Evolutionary conservation across 2,113 vertebrate species (phyloP).

Genomic region (Ciconia stormi): DNA sequence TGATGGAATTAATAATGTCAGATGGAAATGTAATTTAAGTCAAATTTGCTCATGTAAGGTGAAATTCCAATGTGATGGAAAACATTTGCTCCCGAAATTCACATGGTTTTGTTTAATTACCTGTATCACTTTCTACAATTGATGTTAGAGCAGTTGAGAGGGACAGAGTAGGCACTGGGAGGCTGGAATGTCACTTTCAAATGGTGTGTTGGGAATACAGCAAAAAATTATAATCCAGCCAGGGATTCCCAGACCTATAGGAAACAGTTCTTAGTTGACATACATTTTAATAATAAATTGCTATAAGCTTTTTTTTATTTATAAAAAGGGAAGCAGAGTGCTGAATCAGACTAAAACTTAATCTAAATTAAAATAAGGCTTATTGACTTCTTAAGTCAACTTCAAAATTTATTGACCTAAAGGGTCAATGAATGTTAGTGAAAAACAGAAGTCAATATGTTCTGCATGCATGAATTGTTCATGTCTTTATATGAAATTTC

Average conservation of each 20-base stretch:
- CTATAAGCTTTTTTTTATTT: neutral
- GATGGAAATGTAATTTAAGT: slow-evolving; percentile 74
- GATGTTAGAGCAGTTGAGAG: slow-evolving; percentile 50
- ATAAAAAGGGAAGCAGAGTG: slow-evolving; percentile 43
- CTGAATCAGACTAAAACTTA: slow-evolving; percentile 69
- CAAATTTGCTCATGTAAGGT: slow-evolving; percentile 73
- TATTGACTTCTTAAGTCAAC: slow-evolving; percentile 76
- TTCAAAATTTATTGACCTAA: slow-evolving; percentile 75
- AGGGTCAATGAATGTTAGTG: slow-evolving; percentile 74
- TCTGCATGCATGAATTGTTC: slow-evolving; percentile 74
- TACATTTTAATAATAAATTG: slow-evolving; percentile 54
- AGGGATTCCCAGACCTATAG: neutral
- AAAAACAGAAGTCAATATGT: slow-evolving; percentile 71
- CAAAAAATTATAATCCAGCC: neutral
- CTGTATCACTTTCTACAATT: slow-evolving; percentile 61
- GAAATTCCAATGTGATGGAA: slow-evolving; percentile 69
- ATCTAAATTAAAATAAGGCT: slow-evolving; percentile 74
- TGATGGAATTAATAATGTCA: slow-evolving; percentile 76
- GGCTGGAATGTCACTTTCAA: slow-evolving; percentile 59
- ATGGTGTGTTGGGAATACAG: neutral
- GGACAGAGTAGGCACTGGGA: neutral
- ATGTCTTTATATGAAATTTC: slow-evolving; percentile 74
- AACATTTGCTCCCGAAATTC: slow-evolving; percentile 72
- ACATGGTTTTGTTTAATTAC: slow-evolving; percentile 71
- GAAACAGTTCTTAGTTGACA: slow-evolving; percentile 45